Percentiles rank a stretch among this genome's conserved stretches.
These are phyloP conservation scores for Hypercompe scribonia DNA, from an alignment of 2,888 invertebrate genomes.

Conservation along the genomic window DNA sequence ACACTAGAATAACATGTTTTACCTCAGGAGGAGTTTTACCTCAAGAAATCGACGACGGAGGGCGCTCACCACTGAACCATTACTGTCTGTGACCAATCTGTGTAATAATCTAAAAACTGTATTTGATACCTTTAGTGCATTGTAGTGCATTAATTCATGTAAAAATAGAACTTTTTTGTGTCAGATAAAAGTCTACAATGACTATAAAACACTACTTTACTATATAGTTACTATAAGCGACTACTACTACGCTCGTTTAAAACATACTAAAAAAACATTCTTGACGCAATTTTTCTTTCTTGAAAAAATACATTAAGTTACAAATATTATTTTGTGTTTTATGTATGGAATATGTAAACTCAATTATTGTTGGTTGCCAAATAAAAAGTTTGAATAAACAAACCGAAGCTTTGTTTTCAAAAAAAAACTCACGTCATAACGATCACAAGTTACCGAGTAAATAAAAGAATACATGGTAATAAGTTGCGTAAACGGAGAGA, in stretches of 20 bases:
- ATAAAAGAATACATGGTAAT: conserved; percentile 62
- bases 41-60: no score
- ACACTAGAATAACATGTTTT: no score
- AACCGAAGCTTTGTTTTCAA: conserved; percentile 5
- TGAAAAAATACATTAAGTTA: not conserved
- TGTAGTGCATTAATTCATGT: no score
- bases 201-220: no score
- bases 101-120: no score
- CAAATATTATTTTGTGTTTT: not conserved
- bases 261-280: not conserved
- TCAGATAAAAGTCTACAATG: no score
- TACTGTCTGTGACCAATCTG: no score
- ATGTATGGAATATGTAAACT: conserved; percentile 1
- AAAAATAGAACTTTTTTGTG: no score
- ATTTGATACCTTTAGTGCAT: no score
- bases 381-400: conserved; percentile 16
- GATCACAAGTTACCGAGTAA: conserved; percentile 40
- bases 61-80: no score
- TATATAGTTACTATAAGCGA: no score
- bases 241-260: not conserved
- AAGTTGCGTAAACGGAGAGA: conserved; percentile 63
- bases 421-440: conserved; percentile 21
- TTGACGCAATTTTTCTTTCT: not conserved
- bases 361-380: conserved; percentile 11
- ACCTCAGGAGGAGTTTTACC: no score